Evolutionary conservation across 2,888 invertebrate genomes (phyloP), one percentile per base, ranked within the genome.

Genomic region (Julus scanicus): DNA sequence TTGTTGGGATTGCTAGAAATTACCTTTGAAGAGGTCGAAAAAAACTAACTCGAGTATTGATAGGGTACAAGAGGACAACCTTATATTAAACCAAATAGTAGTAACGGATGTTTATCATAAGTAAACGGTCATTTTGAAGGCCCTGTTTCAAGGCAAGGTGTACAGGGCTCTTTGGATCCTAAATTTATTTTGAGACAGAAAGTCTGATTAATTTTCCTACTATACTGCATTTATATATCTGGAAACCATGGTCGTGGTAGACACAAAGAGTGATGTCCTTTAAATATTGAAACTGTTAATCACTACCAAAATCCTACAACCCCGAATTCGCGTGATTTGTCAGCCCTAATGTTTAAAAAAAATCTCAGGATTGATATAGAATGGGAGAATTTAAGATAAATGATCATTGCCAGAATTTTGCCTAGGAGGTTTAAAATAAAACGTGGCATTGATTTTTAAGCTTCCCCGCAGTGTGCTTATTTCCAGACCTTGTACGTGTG

Each of bases 401-500:
- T 71, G 71, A 20, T 71, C 11, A 11, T 11, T 71, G 71, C 29
- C 71, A 71, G 29, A 71, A 71, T 71, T 71, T 71, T 71, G 71
- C 71, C 63, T 29, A 29, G 71, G 29, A 71, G 71, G 71, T 71
- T 71, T 71, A 71, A 71, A 71, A 71, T 71, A 71, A 71, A 71
- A 71, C 71, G 71, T 71, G 71, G 71, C 71, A 71, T 71, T 71
- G 71, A 71, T 71, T 71, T 71, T 71, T 71, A 29, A 71, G 71
- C 71, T 57, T 57, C 57, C 57, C 57, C n/a, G 57, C 57, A 57
- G 53, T 53, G 53, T 53, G 15, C 53, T 63, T 63, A 63, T 63
- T 63, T 63, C 63, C 9, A 63, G 71, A 71, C 71, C 29, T 71
- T 71, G 71, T n/a, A 20, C 63, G 63, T 20, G 57, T 57, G 57